Conservation (phyloP, 2,888 invertebrate genomes). For the Automeris io region DNA sequence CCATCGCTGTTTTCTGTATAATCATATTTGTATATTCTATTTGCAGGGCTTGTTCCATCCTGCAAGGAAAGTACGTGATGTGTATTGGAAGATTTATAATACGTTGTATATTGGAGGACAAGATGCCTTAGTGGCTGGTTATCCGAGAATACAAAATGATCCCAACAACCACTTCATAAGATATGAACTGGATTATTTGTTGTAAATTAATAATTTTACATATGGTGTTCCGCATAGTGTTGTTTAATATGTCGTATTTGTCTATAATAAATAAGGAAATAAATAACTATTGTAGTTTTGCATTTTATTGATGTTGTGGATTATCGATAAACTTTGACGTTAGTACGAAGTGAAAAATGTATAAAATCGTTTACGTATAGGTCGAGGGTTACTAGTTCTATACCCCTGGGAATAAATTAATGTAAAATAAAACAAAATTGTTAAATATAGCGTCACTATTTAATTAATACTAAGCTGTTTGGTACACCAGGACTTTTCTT, state of each 20-base stretch:
- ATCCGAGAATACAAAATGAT: conserved; percentile 97
- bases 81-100: conserved; percentile 99
- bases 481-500: not conserved
- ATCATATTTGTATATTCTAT: not conserved
- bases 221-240: conserved; percentile 3
- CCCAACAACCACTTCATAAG: conserved; percentile 95
- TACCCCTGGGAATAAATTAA: no score
- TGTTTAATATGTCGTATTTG: not conserved
- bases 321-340: no score
- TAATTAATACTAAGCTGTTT: not conserved
- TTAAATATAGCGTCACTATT: not conserved
- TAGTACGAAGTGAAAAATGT: no score
- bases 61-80: conserved; percentile 98
- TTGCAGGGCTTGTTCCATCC: conserved; percentile 97
- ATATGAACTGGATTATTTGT: conserved; percentile 95
- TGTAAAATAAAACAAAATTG: no score
- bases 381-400: no score
- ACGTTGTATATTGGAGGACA: conserved; percentile 99
- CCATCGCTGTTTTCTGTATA: not conserved
- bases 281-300: no score
- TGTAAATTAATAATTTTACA: conserved; percentile 59
- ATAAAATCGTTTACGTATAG: no score
- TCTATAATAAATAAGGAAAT: conserved; percentile 5
- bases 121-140: conserved; percentile 97
- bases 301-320: no score